Percentiles rank a stretch among this genome's conserved stretches.
phyloP scores from a whole-genome alignment of 2,888 invertebrate genomes.

The Saturnia japonica region DNA sequence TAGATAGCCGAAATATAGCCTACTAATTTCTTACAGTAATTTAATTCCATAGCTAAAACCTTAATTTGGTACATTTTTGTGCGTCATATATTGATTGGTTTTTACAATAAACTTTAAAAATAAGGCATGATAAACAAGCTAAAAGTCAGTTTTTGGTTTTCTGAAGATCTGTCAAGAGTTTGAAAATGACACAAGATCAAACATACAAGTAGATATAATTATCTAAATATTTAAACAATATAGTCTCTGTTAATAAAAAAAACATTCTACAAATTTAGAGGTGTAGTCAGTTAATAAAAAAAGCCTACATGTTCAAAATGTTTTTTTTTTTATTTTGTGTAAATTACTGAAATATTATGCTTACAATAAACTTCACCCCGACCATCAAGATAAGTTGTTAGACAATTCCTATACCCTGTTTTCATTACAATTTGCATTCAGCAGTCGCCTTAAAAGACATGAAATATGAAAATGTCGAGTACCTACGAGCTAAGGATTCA shows the following conservation, averaged over 20 bases:
- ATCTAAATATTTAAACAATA: too few relatives aligned
- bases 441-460: slow-evolving; percentile 44
- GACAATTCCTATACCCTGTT: slow-evolving; percentile 30
- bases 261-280: too few relatives aligned
- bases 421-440: slow-evolving; percentile 59
- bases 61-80: background rate
- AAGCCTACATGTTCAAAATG: slow-evolving; percentile 21
- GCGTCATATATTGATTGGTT: too few relatives aligned
- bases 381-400: slow-evolving; percentile 32
- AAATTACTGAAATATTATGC: background rate
- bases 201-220: too few relatives aligned
- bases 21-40: background rate
- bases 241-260: too few relatives aligned
- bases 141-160: background rate
- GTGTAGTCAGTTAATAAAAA: too few relatives aligned
- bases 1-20: background rate
- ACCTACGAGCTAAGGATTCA: slow-evolving; percentile 39
- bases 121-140: background rate
- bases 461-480: slow-evolving; percentile 54
- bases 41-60: background rate
- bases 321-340: background rate
- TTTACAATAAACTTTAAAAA: too few relatives aligned
- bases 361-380: slow-evolving; percentile 14
- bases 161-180: background rate
- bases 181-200: too few relatives aligned